Percentiles rank a stretch among this genome's conserved stretches.
Evolutionary conservation across 1,140 invertebrate species (phyloP).

Genomic region (Homalodisca vitripennis): DNA sequence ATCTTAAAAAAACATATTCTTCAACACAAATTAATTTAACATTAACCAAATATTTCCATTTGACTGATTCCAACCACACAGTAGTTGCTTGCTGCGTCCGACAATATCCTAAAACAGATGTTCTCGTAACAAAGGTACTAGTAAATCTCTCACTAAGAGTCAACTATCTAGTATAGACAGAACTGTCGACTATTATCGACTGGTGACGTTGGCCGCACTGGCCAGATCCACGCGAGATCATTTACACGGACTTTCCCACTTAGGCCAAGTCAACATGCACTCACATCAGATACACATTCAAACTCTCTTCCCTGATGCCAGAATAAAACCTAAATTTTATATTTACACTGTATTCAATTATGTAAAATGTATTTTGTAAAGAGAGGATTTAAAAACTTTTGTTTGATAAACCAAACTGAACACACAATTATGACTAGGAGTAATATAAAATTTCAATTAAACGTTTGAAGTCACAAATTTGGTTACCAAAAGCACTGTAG

Average conservation of each 20-base stretch:
- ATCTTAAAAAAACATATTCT: too few species aligned
- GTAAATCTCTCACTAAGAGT: constrained; percentile 10
- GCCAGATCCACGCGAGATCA: background rate
- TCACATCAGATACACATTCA: background rate
- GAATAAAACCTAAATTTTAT: background rate
- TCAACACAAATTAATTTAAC: too few species aligned
- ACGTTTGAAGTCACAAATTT: too few species aligned
- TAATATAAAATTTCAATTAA: too few species aligned
- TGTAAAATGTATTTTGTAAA: background rate
- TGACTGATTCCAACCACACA: too few species aligned
- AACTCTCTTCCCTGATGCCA: background rate
- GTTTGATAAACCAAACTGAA: too few species aligned
- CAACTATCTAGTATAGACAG: background rate
- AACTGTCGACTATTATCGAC: constrained; percentile 15
- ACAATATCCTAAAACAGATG: background rate
- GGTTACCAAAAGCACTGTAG: too few species aligned
- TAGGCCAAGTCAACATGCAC: background rate
- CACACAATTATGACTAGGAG: too few species aligned
- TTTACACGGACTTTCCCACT: background rate
- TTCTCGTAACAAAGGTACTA: background rate
- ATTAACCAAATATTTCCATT: too few species aligned
- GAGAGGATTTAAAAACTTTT: too few species aligned
- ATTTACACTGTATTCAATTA: background rate
- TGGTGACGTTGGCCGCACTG: background rate
- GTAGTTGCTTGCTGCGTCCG: too few species aligned